Conservation (phyloP, 2,797 vertebrate species). For the Clarias laeviceps region DNA sequence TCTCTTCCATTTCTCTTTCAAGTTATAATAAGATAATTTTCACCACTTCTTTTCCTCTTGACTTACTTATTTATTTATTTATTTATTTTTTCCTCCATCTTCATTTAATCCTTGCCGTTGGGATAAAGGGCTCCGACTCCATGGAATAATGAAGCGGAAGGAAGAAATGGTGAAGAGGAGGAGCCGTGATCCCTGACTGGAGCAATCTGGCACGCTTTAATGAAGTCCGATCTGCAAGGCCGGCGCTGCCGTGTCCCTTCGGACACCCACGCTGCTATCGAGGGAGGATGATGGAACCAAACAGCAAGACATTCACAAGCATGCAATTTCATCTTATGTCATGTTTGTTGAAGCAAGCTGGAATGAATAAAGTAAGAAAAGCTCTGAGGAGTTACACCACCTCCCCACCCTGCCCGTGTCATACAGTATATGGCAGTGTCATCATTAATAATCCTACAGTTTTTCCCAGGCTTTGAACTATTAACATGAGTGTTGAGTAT, state of each 20-base stretch:
- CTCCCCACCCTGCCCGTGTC: not conserved
- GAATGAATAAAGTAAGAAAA: not conserved
- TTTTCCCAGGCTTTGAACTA: not conserved
- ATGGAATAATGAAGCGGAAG: constrained; percentile 16
- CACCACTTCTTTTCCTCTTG: constrained; percentile 46
- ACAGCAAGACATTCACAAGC: constrained; percentile 29
- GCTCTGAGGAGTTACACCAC: not conserved
- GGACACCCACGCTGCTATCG: constrained; percentile 40
- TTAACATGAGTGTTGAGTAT: not conserved
- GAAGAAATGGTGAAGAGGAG: constrained; percentile 28
- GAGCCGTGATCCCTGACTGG: constrained; percentile 67
- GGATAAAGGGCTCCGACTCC: constrained; percentile 61
- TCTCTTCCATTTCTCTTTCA: constrained; percentile 67
- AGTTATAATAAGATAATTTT: constrained; percentile 75
- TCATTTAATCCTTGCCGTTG: constrained; percentile 67
- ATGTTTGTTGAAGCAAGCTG: not conserved
- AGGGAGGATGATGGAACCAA: constrained; percentile 47
- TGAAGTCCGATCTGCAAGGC: constrained; percentile 74
- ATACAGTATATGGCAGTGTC: not conserved
- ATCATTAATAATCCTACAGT: not conserved
- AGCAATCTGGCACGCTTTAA: constrained; percentile 70
- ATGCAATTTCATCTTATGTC: not conserved
- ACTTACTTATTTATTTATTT: constrained; percentile 57
- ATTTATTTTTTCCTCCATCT: constrained; percentile 60
- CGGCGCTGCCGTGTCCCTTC: constrained; percentile 60